Base-by-base conservation (phyloP, 2,888 invertebrate species). In the Anthophora plumipes region DNA sequence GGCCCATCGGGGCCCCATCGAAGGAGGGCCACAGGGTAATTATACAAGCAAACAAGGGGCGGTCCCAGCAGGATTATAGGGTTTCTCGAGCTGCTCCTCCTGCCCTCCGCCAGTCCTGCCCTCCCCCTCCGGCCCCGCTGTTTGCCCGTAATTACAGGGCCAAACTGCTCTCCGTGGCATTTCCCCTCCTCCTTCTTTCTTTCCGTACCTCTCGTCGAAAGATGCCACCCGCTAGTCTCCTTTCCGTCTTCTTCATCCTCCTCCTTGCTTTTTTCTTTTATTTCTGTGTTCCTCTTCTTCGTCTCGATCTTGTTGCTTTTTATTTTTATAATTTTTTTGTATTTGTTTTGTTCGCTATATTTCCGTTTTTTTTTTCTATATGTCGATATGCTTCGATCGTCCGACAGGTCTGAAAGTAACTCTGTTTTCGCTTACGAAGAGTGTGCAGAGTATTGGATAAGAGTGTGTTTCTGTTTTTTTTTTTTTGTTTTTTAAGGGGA, bases 41-140 rank as follows among this genome's bases (percentile, higher is more conserved):
- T 91, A 92, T 91, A 91, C 92, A 92, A 92, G 92, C 91, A 91
- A 92, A 92, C 91, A 92, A 92, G 92, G 89, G 92, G 91, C 91
- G 91, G 92, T 89, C 88, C 91, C 88, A 80, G 81, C 85, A 83
- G 89, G 90, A 92, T 92, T 92, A 92, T 92, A 92, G 92, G 92
- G 88, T 91, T 89, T 85, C 82, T 74, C 72, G 57, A 17, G 66
- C 76, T 72, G 60, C 77, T 55, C 57, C 71, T 54, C 63, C 77
- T 9, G 66, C 85, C 74, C 70, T 67, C 81, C 84, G 83, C 9
- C n/a, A 80, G n/a, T n/a, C n/a, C n/a, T n/a, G n/a, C n/a, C n/a
- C n/a, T n/a, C n/a, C n/a, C 77, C 84, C 77, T 55, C 74, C 37
- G 50, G 39, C 63, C 81, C 54, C 88, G 83, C 89, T 89, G 89